Evolutionary conservation across 2,797 vertebrate species (phyloP).

Genomic region (Pangasius djambal): DNA sequence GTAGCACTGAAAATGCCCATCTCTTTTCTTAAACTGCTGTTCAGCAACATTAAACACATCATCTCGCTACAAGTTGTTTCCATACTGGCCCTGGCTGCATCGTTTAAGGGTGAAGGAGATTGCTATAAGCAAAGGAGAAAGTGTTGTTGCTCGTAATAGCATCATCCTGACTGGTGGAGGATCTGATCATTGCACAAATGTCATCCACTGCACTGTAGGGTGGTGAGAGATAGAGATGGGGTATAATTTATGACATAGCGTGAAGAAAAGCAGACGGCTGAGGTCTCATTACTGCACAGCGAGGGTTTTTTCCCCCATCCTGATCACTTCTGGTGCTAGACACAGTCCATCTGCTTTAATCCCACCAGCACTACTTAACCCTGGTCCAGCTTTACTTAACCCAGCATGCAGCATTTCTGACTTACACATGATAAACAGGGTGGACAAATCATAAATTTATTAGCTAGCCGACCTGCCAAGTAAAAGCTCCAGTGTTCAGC

Average conservation of each 20-base stretch:
- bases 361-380: constrained; percentile 10
- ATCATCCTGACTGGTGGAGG: constrained; percentile 24
- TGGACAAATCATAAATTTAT: background rate
- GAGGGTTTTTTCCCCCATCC: constrained; percentile 10
- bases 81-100: background rate
- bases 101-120: background rate
- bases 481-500: background rate
- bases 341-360: constrained; percentile 40
- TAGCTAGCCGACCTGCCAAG: background rate
- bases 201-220: constrained; percentile 30
- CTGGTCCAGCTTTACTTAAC: constrained; percentile 16
- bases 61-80: background rate
- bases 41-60: background rate
- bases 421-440: background rate
- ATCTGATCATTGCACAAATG: constrained; percentile 46
- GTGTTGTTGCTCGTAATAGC: constrained; percentile 8
- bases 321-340: constrained; percentile 33
- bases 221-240: constrained; percentile 5
- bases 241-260: constrained; percentile 52
- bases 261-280: constrained; percentile 19
- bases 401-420: constrained; percentile 16
- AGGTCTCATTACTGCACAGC: constrained; percentile 44
- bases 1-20: background rate
- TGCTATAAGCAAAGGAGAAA: background rate
- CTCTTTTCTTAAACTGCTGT: constrained; percentile 19